Percentiles rank a stretch among this genome's conserved stretches.
phyloP scores from a whole-genome alignment of 1,140 invertebrate species.

The Maniola jurtina region DNA sequence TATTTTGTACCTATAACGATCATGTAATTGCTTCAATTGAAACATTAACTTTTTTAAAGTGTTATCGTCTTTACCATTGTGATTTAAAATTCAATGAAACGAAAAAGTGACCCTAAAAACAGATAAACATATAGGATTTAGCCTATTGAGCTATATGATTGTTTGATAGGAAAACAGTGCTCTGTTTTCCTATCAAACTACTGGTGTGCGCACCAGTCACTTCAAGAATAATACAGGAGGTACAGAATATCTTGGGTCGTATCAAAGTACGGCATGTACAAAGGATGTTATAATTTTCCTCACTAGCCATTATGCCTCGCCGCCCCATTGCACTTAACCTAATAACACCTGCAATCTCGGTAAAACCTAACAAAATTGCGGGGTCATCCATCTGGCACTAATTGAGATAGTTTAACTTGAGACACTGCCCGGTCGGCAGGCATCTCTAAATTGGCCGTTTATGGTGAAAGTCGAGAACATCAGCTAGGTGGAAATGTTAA shows the following conservation, averaged over 20 bases:
- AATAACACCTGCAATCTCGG: constrained; percentile 60
- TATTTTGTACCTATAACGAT: too few relatives aligned
- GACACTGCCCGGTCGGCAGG: constrained; percentile 64
- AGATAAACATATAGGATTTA: too few relatives aligned
- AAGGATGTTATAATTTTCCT: constrained; percentile 36
- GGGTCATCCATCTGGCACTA: constrained; percentile 73
- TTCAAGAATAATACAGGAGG: neutral
- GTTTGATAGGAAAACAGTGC: too few relatives aligned
- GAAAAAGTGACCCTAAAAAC: too few relatives aligned
- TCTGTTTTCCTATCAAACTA: too few relatives aligned
- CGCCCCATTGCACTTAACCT: constrained; percentile 60
- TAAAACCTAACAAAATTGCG: constrained; percentile 67
- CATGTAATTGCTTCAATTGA: too few relatives aligned
- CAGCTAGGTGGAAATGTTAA: constrained; percentile 63
- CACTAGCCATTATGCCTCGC: constrained; percentile 32
- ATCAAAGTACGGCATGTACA: constrained; percentile 5
- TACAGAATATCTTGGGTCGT: neutral
- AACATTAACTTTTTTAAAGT: too few relatives aligned
- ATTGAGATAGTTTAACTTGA: constrained; percentile 75
- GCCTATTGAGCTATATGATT: too few relatives aligned
- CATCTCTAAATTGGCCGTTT: constrained; percentile 73
- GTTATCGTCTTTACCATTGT: too few relatives aligned
- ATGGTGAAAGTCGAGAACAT: constrained; percentile 73
- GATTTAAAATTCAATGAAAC: too few relatives aligned
- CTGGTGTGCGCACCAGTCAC: too few relatives aligned